phyloP scores from a whole-genome alignment of 2,113 vertebrate genomes.

The Clarias batrachus region DNA sequence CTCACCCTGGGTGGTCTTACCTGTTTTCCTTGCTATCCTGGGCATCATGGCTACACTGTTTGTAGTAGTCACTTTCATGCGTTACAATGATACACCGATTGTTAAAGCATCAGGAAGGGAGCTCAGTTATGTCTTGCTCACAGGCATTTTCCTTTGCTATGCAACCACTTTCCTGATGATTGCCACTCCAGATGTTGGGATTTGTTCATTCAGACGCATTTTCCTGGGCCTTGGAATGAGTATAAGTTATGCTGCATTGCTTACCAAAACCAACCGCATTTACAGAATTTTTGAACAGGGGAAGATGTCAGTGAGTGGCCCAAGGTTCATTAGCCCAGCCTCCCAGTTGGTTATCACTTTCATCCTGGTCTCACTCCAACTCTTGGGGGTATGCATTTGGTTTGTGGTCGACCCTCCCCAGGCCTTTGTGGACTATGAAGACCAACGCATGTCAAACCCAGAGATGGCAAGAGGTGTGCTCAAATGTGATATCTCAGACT shows the following conservation, averaged over 20 bases:
- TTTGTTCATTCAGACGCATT: conserved; percentile 74
- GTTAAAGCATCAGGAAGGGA: conserved; percentile 76
- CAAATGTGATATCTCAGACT: conserved; percentile 77
- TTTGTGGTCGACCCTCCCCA: conserved; percentile 71
- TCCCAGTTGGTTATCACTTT: conserved; percentile 75
- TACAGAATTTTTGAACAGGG: conserved; percentile 78
- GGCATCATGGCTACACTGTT: conserved; percentile 76
- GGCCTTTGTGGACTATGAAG: conserved; percentile 74
- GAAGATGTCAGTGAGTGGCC: conserved; percentile 71
- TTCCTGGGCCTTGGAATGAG: conserved; percentile 78
- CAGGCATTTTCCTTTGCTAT: conserved; percentile 76
- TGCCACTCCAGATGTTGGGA: conserved; percentile 69
- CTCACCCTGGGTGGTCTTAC: conserved; percentile 75
- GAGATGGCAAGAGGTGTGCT: conserved; percentile 69
- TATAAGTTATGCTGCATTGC: conserved; percentile 75
- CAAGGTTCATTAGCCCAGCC: conserved; percentile 73
- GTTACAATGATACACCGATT: conserved; percentile 76
- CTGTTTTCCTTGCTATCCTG: conserved; percentile 69
- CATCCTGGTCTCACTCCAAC: conserved; percentile 72
- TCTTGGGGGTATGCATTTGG: conserved; percentile 77
- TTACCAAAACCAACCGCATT: conserved; percentile 78
- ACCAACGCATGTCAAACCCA: conserved; percentile 71
- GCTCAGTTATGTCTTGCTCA: conserved; percentile 75
- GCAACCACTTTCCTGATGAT: conserved; percentile 78
- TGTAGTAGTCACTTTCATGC: conserved; percentile 73